Conservation (phyloP, 64 coral and sea anemone species). For the Actinia equina region DNA sequence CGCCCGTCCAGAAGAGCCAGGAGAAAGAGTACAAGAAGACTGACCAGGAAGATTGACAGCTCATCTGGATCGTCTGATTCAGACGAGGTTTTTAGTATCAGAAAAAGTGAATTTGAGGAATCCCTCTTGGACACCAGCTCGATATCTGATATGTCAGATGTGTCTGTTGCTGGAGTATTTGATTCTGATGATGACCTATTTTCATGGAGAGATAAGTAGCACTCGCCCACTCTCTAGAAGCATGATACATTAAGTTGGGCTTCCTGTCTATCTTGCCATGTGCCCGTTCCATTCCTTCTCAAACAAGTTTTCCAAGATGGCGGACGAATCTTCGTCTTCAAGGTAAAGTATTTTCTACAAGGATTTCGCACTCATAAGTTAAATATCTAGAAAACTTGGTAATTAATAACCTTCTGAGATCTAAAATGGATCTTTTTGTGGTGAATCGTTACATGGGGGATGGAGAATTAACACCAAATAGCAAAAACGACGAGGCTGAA, state of each 20-base stretch:
- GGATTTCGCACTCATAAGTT: not conserved
- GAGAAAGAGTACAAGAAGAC: not conserved
- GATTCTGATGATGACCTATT: not conserved
- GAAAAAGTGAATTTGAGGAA: not conserved
- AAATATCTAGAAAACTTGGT: not conserved
- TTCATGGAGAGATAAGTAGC: not conserved
- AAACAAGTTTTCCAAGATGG: conserved; percentile 23
- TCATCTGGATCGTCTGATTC: not conserved
- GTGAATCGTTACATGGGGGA: conserved; percentile 74
- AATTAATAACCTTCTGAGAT: not conserved
- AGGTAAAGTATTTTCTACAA: not conserved
- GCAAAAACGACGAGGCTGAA: conserved; percentile 25
- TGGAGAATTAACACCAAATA: not conserved
- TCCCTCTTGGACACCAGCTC: not conserved
- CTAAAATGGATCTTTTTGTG: conserved; percentile 71
- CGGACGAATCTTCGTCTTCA: not conserved
- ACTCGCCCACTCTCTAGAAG: too few species aligned
- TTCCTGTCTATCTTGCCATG: not conserved
- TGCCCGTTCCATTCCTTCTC: not conserved
- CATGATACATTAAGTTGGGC: not conserved
- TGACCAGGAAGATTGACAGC: not conserved
- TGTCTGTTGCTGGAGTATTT: not conserved
- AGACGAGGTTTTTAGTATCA: not conserved
- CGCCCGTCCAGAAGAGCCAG: not conserved
- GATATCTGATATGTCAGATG: not conserved